These are phyloP conservation scores for Phacellophora camtschatica DNA, from an alignment of 30 jellyfish, hydroid and myxozoan species.

Conservation along the genomic window DNA sequence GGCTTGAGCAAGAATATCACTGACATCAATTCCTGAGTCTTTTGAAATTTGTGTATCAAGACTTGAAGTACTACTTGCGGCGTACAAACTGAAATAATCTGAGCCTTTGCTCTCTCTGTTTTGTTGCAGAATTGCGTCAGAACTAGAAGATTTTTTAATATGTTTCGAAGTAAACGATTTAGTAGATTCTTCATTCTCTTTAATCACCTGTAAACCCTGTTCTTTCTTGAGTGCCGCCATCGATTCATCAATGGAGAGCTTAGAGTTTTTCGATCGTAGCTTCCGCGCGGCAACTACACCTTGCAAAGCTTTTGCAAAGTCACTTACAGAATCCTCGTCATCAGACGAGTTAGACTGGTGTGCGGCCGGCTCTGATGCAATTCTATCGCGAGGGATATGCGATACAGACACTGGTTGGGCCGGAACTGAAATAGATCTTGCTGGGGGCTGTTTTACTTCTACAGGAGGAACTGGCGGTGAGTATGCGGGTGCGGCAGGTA, in stretches of 20 bases:
- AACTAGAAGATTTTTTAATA: slow-evolving; percentile 41
- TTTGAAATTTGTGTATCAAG: slow-evolving; percentile 85
- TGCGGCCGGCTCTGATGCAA: background rate
- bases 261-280: slow-evolving; percentile 22
- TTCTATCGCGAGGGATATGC: background rate
- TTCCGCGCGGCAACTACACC: slow-evolving; percentile 78
- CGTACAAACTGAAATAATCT: slow-evolving; percentile 60
- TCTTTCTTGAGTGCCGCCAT: slow-evolving; percentile 30
- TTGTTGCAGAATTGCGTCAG: slow-evolving; percentile 46
- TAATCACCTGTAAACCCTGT: slow-evolving; percentile 51
- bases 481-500: slow-evolving; percentile 67
- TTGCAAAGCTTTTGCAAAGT: slow-evolving; percentile 50
- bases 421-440: slow-evolving; percentile 55
- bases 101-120: slow-evolving; percentile 52
- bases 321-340: slow-evolving; percentile 52
- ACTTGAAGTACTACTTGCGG: slow-evolving; percentile 83
- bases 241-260: slow-evolving; percentile 43
- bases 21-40: slow-evolving; percentile 88
- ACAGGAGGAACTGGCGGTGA: slow-evolving; percentile 82
- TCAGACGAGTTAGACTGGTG: slow-evolving; percentile 15
- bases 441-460: slow-evolving; percentile 23
- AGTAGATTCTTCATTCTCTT: slow-evolving; percentile 36
- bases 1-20: slow-evolving; percentile 11
- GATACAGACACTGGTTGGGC: slow-evolving; percentile 12
- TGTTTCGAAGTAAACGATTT: background rate